Evolutionary conservation across 2,113 vertebrate species (phyloP), one percentile per base, ranked within the genome.

Genomic region (Anarrhichthys ocellatus): DNA sequence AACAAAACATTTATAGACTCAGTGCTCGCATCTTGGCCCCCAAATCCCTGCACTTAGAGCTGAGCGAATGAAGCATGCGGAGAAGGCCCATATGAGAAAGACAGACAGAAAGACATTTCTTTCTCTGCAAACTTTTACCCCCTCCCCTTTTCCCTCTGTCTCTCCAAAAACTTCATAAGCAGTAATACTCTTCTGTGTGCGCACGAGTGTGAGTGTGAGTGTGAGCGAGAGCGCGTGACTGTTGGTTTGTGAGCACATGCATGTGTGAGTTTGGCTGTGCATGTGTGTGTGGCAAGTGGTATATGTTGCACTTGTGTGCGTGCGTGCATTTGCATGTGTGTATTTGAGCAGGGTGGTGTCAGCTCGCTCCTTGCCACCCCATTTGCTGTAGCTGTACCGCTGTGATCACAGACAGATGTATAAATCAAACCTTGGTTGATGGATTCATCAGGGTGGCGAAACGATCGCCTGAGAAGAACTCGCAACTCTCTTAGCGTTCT

Each of bases 401-500:
- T 99, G 98, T 97, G 98, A 96, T 94, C 96, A 96, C 95, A 97
- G 98, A 99, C 98, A 99, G 97, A 98, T 97, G 96, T 97, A 99
- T 99, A 98, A 99, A 99, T 99, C 98, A 99, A 97, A 96, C 92
- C 94, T 94, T 94, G 96, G 96, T 97, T 99, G 98, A 99, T 99
- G 97, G 96, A 99, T 99, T 98, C 96, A 96, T 96, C 96, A 97
- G 97, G 96, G 97, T 96, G 96, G 96, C 95, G 96, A 95, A 97
- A 96, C 96, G 94, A 97, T 96, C 93, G 95, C 48, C 46, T 48
- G 95, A 96, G 95, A 97, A 97, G 95, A 97, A 92, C 95, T 96
- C 95, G 96, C 96, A 96, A 97, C 96, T 97, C 97, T 97, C 96
- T 97, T 96, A 96, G 96, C 96, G 94, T 97, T 96, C 95, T 96